Percentiles rank a stretch among this genome's conserved stretches.
These are phyloP conservation scores for Narcine bancroftii DNA, from an alignment of 2,113 vertebrate genomes.

Conservation along the genomic window DNA sequence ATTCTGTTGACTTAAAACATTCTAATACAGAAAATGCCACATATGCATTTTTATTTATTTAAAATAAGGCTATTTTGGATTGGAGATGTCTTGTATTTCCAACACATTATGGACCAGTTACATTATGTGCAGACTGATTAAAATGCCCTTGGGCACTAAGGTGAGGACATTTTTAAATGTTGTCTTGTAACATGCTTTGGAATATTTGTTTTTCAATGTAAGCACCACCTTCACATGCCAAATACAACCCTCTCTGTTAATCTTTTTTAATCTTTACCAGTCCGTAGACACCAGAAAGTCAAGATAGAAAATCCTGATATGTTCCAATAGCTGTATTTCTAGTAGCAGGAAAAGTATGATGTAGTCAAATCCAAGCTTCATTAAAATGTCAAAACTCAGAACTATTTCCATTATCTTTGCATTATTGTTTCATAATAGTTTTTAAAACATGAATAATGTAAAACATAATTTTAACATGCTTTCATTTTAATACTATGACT, in stretches of 20 bases:
- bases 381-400: not conserved
- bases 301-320: not conserved
- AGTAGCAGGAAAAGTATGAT: not conserved
- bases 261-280: not conserved
- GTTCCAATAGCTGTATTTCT: not conserved
- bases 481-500: not conserved
- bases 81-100: not conserved
- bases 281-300: not conserved
- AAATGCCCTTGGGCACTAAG: not conserved
- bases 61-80: not conserved
- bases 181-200: not conserved
- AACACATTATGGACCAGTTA: not conserved
- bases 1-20: not conserved
- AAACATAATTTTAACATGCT: not conserved
- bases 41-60: not conserved
- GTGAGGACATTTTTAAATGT: not conserved
- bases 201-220: conserved; percentile 1
- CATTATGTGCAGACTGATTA: not conserved
- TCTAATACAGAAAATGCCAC: not conserved
- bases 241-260: not conserved
- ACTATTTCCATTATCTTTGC: not conserved
- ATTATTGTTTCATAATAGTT: not conserved
- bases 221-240: not conserved
- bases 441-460: not conserved
- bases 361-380: not conserved